Base-by-base conservation (phyloP, 1,140 invertebrate species). In the Ips typographus region DNA sequence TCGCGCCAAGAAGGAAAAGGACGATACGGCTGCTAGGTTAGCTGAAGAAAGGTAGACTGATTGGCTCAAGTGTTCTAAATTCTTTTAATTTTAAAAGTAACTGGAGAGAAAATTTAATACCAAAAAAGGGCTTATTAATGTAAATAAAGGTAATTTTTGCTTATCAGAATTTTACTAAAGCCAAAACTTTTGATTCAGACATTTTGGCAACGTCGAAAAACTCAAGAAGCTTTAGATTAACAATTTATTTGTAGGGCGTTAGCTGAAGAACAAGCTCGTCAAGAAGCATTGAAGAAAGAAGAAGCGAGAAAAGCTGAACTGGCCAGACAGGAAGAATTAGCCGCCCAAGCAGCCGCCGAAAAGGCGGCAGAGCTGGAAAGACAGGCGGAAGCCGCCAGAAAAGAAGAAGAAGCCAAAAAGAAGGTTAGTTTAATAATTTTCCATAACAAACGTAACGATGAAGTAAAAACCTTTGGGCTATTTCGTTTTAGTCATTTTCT, bases 31-130 rank as follows among this genome's bases (percentile, higher is more conserved):
- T 6, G 83, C 82, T 57, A 85, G 84, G 65, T 82, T 83, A 73
- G 83, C 83, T n/a, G 84, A 87, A 77, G 85, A 88, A 75, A 85
- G 82, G 86, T 88, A 62, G 78, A 79, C 79, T 77, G 7, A 49
- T 2, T 8, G 44, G 22, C 22, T 22, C 22, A 22, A 22, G 22
- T 22, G 43, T 62, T 67, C 53, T 55, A 72, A 70, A 75, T 72
- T 71, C 22, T 22, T 22, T 22, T 22, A 22, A 22, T 22, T 22
- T 22, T 22, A 22, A 22, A 22, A 22, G 22, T 22, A 22, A 22
- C 22, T 22, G 22, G 22, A 22, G 22, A 22, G 22, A 22, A 22
- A 22, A 22, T 22, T 22, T 22, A 22, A 22, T 22, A 22, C 22
- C 22, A 22, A 22, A 22, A 22, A 22, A 22, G 22, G 0, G 22